phyloP scores from a whole-genome alignment of 2,888 invertebrate genomes.

The Ditula angustiorana region DNA sequence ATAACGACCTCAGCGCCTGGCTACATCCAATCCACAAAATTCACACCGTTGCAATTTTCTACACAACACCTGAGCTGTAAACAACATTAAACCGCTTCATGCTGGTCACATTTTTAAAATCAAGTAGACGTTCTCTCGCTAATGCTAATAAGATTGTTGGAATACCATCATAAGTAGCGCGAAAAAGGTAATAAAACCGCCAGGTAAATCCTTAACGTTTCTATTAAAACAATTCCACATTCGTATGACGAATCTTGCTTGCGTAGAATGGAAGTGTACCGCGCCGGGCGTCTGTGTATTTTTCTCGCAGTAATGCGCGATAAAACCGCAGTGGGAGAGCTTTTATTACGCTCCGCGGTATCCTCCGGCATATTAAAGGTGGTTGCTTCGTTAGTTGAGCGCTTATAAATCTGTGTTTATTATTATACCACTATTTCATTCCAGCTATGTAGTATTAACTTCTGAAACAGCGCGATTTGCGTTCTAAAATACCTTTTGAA shows the following conservation, averaged over 20 bases:
- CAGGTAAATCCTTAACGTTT: not conserved
- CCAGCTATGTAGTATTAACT: not conserved
- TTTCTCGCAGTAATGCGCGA: slow-evolving; percentile 16
- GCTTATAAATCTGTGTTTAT: slow-evolving; percentile 13
- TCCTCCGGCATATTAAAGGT: slow-evolving; percentile 16
- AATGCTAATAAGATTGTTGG: not conserved
- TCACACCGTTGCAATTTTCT: slow-evolving; percentile 20
- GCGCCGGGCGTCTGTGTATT: slow-evolving; percentile 5
- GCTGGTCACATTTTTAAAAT: slow-evolving; percentile 4
- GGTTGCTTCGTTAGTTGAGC: slow-evolving; percentile 12
- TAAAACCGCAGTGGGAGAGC: slow-evolving; percentile 20
- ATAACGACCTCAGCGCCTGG: slow-evolving; percentile 19
- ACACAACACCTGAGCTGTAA: slow-evolving; percentile 11
- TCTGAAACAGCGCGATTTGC: not conserved
- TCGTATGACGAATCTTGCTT: slow-evolving; percentile 5
- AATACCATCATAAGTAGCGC: not conserved
- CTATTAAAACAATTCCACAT: slow-evolving; percentile 10
- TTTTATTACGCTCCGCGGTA: slow-evolving; percentile 24
- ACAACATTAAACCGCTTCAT: not conserved
- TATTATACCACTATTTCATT: not conserved
- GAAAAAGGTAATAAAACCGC: slow-evolving; percentile 14
- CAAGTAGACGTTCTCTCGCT: not conserved
- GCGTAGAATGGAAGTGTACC: not conserved
- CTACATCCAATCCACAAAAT: slow-evolving; percentile 24
- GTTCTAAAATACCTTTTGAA: no score